Conservation (phyloP, 2,888 invertebrate genomes). For the Pseudococcus longispinus region DNA sequence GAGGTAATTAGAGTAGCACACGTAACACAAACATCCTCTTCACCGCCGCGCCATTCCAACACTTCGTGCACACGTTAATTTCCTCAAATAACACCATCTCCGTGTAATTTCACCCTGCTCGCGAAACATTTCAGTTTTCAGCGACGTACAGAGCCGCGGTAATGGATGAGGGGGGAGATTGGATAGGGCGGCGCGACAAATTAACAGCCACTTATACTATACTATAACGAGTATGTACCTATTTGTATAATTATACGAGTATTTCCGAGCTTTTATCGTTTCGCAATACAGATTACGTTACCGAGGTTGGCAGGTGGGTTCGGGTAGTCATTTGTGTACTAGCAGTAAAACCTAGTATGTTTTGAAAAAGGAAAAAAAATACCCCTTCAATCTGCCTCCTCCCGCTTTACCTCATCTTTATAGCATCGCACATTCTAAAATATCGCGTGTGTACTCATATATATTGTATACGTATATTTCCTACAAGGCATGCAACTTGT, state of each 20-base stretch:
- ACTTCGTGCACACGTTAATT: too few species aligned
- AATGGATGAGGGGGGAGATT: too few species aligned
- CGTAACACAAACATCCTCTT: too few species aligned
- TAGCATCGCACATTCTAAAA: background rate
- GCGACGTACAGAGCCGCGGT: too few species aligned
- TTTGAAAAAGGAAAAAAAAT: background rate
- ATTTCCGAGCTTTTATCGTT: conserved; percentile 18
- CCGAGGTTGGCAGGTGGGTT: background rate
- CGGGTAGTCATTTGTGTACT: background rate
- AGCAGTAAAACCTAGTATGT: background rate
- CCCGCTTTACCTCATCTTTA: background rate
- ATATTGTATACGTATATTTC: background rate
- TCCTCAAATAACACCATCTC: too few species aligned
- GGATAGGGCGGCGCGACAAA: background rate
- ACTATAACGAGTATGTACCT: conserved; percentile 14
- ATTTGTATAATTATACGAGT: background rate
- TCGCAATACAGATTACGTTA: background rate
- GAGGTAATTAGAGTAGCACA: too few species aligned
- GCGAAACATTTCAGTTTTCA: background rate
- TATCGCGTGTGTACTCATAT: background rate
- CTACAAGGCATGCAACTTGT: background rate
- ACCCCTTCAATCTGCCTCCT: background rate
- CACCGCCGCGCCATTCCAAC: too few species aligned
- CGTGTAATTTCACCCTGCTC: background rate
- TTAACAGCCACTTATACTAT: conserved; percentile 6